A percentile compares a stretch with the other conserved stretches of the same genome.
phyloP scores from a whole-genome alignment of 1,140 invertebrate genomes.

The Arctopsyche grandis region DNA sequence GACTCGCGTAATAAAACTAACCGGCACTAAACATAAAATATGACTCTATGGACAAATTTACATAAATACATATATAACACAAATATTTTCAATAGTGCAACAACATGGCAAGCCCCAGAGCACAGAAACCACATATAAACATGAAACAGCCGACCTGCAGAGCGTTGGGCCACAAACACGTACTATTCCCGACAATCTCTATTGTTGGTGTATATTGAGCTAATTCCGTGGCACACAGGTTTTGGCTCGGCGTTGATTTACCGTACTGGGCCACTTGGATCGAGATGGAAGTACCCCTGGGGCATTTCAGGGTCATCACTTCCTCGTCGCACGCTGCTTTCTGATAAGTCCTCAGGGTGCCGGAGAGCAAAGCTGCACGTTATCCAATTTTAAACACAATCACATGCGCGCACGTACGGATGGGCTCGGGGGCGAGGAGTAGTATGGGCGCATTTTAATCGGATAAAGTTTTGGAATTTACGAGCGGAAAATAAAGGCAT shows the following conservation, averaged over 20 bases:
- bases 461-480: conserved; percentile 1
- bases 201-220: conserved; percentile 67
- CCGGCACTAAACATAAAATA: neutral
- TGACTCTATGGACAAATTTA: too few relatives aligned
- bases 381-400: neutral
- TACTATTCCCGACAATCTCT: conserved; percentile 62
- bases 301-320: conserved; percentile 83
- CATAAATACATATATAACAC: too few relatives aligned
- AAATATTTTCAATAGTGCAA: too few relatives aligned
- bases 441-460: too few relatives aligned
- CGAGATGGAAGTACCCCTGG: conserved; percentile 85
- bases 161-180: conserved; percentile 66
- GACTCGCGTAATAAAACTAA: neutral
- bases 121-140: neutral
- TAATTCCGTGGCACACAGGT: conserved; percentile 80
- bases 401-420: neutral
- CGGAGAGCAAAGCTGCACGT: conserved; percentile 81
- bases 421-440: too few relatives aligned
- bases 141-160: conserved; percentile 64
- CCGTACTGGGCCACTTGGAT: conserved; percentile 79
- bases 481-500: conserved; percentile 2
- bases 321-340: conserved; percentile 88
- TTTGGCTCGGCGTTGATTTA: conserved; percentile 60
- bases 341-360: conserved; percentile 88
- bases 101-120: neutral